Evolutionary conservation across 2,797 vertebrate species (phyloP).

Genomic region (Gorsachius magnificus): DNA sequence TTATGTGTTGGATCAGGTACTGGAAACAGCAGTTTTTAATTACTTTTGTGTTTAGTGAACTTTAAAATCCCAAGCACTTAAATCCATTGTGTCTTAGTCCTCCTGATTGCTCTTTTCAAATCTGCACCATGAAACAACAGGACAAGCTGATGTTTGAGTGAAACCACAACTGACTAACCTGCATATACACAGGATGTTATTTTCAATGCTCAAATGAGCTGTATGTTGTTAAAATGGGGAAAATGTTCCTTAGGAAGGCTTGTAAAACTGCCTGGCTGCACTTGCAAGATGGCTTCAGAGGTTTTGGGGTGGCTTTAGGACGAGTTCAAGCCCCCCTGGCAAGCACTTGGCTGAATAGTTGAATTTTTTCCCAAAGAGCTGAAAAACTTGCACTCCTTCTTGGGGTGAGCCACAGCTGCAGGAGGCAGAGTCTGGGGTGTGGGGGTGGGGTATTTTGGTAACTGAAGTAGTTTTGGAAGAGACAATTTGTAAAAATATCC

Average conservation of each 20-base stretch:
- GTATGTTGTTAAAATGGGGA: background rate
- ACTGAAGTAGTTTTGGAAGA: background rate
- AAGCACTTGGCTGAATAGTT: rapidly evolving
- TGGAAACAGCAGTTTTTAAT: conserved; percentile 30
- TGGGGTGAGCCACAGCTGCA: background rate
- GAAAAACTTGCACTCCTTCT: background rate
- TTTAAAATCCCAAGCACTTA: background rate
- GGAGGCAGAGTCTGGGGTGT: background rate
- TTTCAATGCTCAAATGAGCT: background rate
- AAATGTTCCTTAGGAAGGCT: background rate
- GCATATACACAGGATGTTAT: rapidly evolving
- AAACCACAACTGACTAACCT: background rate
- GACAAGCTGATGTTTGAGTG: background rate
- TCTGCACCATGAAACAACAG: rapidly evolving
- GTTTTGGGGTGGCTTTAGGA: background rate
- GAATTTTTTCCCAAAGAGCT: background rate
- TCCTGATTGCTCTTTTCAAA: background rate
- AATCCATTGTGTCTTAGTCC: background rate
- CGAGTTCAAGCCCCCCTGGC: background rate
- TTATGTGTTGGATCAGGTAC: background rate
- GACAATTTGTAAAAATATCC: background rate
- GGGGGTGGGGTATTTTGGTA: background rate
- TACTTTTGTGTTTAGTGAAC: conserved; percentile 29
- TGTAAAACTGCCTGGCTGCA: background rate
- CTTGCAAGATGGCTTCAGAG: background rate